phyloP scores from a whole-genome alignment of 2,888 invertebrate species.

The Siphonodentalium dalli region DNA sequence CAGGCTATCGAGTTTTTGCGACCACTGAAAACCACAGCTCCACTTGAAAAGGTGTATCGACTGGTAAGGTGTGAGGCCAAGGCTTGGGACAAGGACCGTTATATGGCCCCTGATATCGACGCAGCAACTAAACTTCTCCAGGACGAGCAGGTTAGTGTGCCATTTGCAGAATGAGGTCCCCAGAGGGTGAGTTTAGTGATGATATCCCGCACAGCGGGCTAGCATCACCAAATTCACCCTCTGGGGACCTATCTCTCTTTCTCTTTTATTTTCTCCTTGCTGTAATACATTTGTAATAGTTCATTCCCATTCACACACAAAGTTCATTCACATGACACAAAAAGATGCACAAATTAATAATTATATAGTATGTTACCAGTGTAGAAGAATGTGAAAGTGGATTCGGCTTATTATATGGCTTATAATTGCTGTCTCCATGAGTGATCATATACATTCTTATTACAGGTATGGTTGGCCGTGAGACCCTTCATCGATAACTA shows the following conservation, averaged over 20 bases:
- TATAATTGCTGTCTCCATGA: not conserved
- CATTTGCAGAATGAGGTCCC: not conserved
- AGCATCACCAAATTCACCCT: too few relatives aligned
- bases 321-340: not conserved
- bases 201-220: too few relatives aligned
- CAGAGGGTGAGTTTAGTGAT: too few relatives aligned
- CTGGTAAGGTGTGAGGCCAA: constrained; percentile 70
- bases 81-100: constrained; percentile 72
- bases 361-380: not conserved
- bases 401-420: not conserved
- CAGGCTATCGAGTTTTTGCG: constrained; percentile 75
- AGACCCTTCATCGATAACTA: constrained; percentile 67
- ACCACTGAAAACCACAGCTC: constrained; percentile 72
- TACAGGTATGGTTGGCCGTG: constrained; percentile 70
- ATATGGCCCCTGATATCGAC: constrained; percentile 74
- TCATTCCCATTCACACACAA: not conserved
- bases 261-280: not conserved
- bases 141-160: constrained; percentile 65
- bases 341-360: not conserved
- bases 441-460: not conserved
- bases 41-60: constrained; percentile 73
- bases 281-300: not conserved
- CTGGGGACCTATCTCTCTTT: too few relatives aligned
- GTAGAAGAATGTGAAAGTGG: not conserved
- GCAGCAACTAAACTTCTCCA: constrained; percentile 69